Conservation (phyloP, 2,797 vertebrate genomes). For the Mormyrops boulengeri region DNA sequence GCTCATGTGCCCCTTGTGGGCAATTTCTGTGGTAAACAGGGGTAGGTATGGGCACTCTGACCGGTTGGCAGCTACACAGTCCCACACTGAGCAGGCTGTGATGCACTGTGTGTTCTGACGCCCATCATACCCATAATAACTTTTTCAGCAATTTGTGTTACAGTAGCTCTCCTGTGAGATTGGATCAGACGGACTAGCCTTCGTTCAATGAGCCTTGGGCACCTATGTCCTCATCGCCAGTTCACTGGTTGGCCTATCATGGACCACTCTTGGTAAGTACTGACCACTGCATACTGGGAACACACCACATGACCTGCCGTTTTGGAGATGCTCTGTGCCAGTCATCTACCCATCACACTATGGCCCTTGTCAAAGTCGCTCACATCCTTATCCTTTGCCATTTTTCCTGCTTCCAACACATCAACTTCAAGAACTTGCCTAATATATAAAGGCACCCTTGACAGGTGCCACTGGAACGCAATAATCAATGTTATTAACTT, state of each 20-base stretch:
- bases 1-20: neutral
- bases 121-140: neutral
- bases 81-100: neutral
- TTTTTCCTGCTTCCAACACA: neutral
- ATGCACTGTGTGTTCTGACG: neutral
- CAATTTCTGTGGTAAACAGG: neutral
- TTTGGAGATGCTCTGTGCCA: neutral
- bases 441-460: neutral
- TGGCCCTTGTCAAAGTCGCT: neutral
- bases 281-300: neutral
- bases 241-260: neutral
- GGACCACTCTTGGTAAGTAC: neutral
- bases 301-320: neutral
- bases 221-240: neutral
- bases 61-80: neutral
- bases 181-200: neutral
- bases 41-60: neutral
- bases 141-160: neutral
- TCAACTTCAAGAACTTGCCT: neutral
- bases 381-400: neutral
- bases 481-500: neutral
- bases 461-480: neutral
- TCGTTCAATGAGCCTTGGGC: neutral
- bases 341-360: neutral
- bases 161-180: neutral